Evolutionary conservation across 2,888 invertebrate species (phyloP), one percentile per base, ranked within the genome.

Genomic region (Chrysodeixis includens): DNA sequence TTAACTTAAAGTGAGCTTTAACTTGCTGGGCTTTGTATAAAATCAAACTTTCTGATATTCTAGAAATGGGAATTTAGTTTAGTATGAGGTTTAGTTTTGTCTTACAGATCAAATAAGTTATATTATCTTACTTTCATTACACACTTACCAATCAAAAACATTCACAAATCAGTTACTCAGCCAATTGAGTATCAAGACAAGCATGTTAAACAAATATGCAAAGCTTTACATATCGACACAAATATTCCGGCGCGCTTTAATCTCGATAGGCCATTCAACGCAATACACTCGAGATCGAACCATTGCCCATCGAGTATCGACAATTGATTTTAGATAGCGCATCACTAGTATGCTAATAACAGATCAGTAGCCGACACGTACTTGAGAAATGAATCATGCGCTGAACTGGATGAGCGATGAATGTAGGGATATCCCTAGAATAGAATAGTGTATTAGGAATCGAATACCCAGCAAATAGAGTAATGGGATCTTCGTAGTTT

Each of bases 311-410:
- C 56, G 44, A 46, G 49, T 62, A 62, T 62, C 67, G 76, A 66
- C 62, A 59, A 71, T 74, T 14, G 54, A 67, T 74, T 74, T 62
- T 71, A 72, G 73, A 74, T 71, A 62, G 51, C 72, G 51, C 76
- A 57, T 67, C 76, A 57, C 66, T 76, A 62, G 53, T 22, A 53
- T 14, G 62, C 76, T 74, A 71, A 75, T 75, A 75, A 71, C 73
- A 60, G 66, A 66, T 62, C 72, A 76, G 73, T 32, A 71, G 73
- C 56, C 66, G 54, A 56, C 58, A 32, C 72, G 76, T 62, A 76
- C 73, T 74, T 76, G 72, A 71, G 72, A 76, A 54, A 71, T 74
- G 73, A 74, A 71, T 74, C 73, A 74, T 67, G 46, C 53, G 56
- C 22, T 57, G 30, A 62, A 74, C 71, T 76, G 76, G 72, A 35